Evolutionary conservation across 1,140 invertebrate species (phyloP).

Genomic region (Tetramorium parvispinum): DNA sequence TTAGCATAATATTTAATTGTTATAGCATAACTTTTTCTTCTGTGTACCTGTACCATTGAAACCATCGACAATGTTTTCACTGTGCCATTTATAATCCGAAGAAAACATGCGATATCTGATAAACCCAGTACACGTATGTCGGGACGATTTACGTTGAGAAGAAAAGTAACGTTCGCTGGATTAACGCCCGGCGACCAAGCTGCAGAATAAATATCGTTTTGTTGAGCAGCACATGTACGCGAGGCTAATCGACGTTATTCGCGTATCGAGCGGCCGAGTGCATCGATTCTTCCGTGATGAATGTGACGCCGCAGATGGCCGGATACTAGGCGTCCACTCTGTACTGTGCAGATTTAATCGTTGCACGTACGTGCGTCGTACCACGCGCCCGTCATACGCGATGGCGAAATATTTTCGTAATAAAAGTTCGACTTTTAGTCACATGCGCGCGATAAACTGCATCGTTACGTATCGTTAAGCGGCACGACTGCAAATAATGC

Average conservation of each 20-base stretch:
- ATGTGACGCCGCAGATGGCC: slow-evolving; percentile 44
- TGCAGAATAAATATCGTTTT: slow-evolving; percentile 61
- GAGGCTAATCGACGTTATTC: slow-evolving; percentile 58
- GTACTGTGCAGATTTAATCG: slow-evolving; percentile 51
- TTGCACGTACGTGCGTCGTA: slow-evolving; percentile 33
- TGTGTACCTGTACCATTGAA: neutral
- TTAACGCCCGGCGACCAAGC: slow-evolving; percentile 39
- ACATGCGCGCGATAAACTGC: slow-evolving; percentile 42
- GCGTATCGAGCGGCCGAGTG: slow-evolving; percentile 48
- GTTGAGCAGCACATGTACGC: slow-evolving; percentile 20
- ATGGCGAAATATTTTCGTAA: slow-evolving; percentile 20
- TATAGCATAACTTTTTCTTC: no score
- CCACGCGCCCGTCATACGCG: slow-evolving; percentile 17
- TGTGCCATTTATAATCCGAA: slow-evolving; percentile 11
- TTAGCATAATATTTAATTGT: no score
- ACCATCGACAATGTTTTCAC: neutral
- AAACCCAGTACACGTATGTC: slow-evolving; percentile 21
- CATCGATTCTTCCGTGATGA: slow-evolving; percentile 30
- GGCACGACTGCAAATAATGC: neutral
- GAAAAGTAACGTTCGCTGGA: slow-evolving; percentile 37
- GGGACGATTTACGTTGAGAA: slow-evolving; percentile 41
- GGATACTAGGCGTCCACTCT: neutral
- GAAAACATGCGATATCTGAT: slow-evolving; percentile 19
- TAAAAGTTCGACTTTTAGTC: slow-evolving; percentile 36
- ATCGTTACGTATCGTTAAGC: slow-evolving; percentile 6